Evolutionary conservation across 2,888 invertebrate genomes (phyloP), one percentile per base, ranked within the genome.

Genomic region (Himalopsyche kuldschensis): DNA sequence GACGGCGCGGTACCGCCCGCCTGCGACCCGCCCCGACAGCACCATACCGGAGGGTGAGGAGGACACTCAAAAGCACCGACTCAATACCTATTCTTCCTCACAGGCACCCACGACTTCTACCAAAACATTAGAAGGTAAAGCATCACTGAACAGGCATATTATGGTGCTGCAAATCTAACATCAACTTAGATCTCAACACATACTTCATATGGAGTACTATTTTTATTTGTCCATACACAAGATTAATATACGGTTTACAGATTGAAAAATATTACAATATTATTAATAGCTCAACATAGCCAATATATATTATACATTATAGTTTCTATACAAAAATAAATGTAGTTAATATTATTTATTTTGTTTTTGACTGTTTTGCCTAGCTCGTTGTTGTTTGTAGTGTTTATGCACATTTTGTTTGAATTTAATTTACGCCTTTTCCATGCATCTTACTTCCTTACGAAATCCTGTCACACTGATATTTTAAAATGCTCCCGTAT

Each of bases 1-100:
- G 46, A 15, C 41, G 48, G 32, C 63, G 63, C 81, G 79, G n/a
- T 32, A 77, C 31, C 46, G 30, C 10, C 76, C 41, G 5, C 55
- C 80, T n/a, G 30, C 17, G 75, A n/a, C 76, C 17, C 78, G 48
- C 6, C 75, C 81, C 27, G 75, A 79, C 82, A 82, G 81, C 78
- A 80, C 79, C 4, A 79, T 84, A 17, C 79, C 69, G 80, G 86
- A 84, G 31, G 81, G 83, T 80, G 84, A 84, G 8, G 82, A 79
- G 48, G 79, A 78, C 17, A 35, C 69, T 24, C 83, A 79, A 48
- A 75, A 79, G 69, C 81, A 79, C 81, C 63, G 79, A 41, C 75
- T 84, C 63, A 82, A 85, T 78, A 55, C 85, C 79, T 83, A 84
- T 75, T 69, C 78, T 11, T 31, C 82, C 41, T 69, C 80, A 15